These are phyloP conservation scores for Dioctria linearis DNA, from an alignment of 2,888 invertebrate species.

Conservation along the genomic window DNA sequence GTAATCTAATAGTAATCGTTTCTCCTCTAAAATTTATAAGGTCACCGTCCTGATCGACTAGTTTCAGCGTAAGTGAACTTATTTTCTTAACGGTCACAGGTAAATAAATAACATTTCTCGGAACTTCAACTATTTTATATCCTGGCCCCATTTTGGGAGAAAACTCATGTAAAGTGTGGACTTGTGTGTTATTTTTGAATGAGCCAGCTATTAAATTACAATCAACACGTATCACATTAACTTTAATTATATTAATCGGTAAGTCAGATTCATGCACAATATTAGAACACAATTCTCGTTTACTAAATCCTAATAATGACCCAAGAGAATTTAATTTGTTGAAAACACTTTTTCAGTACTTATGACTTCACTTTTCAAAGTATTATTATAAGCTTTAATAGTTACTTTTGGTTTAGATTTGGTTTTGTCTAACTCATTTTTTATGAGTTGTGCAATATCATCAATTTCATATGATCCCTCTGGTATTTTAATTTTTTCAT, in stretches of 20 bases:
- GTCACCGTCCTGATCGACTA: slow-evolving; percentile 64
- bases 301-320: slow-evolving; percentile 57
- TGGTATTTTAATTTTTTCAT: slow-evolving; percentile 61
- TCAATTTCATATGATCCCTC: slow-evolving; percentile 65
- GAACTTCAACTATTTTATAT: slow-evolving; percentile 66
- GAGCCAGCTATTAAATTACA: slow-evolving; percentile 59
- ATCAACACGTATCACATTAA: slow-evolving; percentile 57
- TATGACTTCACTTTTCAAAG: slow-evolving; percentile 51
- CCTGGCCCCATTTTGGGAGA: slow-evolving; percentile 64
- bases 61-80: slow-evolving; percentile 62
- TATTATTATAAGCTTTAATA: slow-evolving; percentile 51
- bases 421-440: slow-evolving; percentile 3
- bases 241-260: slow-evolving; percentile 63
- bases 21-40: slow-evolving; percentile 62
- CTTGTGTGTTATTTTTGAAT: slow-evolving; percentile 60
- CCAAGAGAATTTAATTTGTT: slow-evolving; percentile 50
- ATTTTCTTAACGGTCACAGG: slow-evolving; percentile 62
- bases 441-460: slow-evolving; percentile 60
- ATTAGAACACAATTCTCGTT: slow-evolving; percentile 54
- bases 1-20: slow-evolving; percentile 62
- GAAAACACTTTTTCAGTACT: slow-evolving; percentile 44
- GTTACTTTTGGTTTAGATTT: neutral
- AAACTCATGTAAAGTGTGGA: slow-evolving; percentile 66
- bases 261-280: slow-evolving; percentile 62
- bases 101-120: slow-evolving; percentile 65